A percentile compares a stretch with the other conserved stretches of the same genome.
Conservation (phyloP, 2,113 vertebrate genomes). For the Neodon shergylaensis region DNA sequence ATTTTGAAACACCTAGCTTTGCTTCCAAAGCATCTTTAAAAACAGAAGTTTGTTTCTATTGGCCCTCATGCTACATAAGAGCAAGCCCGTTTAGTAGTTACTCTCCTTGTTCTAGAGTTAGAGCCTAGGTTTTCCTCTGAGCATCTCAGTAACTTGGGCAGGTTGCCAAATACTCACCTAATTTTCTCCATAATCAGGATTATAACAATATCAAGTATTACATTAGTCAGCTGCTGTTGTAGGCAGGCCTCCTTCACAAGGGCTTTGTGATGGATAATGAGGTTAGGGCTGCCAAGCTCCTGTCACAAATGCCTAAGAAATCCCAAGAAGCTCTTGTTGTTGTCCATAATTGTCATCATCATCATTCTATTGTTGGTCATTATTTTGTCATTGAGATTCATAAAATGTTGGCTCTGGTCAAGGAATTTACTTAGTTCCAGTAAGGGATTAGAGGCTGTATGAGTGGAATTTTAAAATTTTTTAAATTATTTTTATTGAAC, state of each 20-base stretch:
- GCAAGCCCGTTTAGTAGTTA: not conserved
- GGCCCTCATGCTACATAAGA: not conserved
- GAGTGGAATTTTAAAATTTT: not conserved
- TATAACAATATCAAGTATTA: not conserved
- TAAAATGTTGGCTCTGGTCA: not conserved
- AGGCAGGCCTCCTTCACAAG: not conserved
- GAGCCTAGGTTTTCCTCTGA: not conserved
- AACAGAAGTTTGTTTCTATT: not conserved
- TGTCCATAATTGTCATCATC: not conserved
- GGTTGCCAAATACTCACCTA: not conserved
- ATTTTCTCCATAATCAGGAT: not conserved
- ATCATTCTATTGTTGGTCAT: not conserved
- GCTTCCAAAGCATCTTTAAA: constrained; percentile 11
- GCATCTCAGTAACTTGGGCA: not conserved
- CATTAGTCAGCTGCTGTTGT: not conserved
- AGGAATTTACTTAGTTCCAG: not conserved
- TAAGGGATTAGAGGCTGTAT: not conserved
- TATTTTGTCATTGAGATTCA: not conserved
- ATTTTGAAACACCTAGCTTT: not conserved
- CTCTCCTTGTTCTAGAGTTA: not conserved
- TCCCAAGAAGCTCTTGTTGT: not conserved
- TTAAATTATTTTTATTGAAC: no score
- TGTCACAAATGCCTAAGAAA: not conserved
- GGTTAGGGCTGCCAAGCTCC: not conserved
- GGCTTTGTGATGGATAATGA: not conserved